phyloP scores from a whole-genome alignment of 2,888 invertebrate species.

The Drosophila picticornis region DNA sequence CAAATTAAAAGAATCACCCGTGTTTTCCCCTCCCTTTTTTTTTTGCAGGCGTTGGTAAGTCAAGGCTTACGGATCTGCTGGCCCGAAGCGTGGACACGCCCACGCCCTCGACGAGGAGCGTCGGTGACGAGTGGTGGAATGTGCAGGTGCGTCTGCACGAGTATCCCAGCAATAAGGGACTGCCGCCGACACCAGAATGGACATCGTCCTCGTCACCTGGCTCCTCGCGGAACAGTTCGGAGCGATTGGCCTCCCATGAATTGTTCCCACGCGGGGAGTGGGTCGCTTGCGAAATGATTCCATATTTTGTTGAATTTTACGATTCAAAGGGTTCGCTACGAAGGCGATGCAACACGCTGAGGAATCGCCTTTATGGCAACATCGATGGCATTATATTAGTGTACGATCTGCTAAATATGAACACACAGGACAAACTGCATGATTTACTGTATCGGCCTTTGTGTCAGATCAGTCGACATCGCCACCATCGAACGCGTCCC shows the following conservation, averaged over 20 bases:
- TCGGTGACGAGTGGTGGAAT: conserved; percentile 51
- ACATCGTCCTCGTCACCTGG: conserved; percentile 60
- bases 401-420: conserved; percentile 51
- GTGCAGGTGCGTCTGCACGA: conserved; percentile 68
- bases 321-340: conserved; percentile 48
- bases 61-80: conserved; percentile 54
- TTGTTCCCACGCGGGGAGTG: background rate
- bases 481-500: conserved; percentile 40
- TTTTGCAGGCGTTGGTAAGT: conserved; percentile 64
- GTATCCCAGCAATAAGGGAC: conserved; percentile 34
- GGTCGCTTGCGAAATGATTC: conserved; percentile 34
- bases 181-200: conserved; percentile 58
- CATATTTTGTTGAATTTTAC: conserved; percentile 66
- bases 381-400: conserved; percentile 66
- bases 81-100: conserved; percentile 58
- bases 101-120: conserved; percentile 39
- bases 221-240: conserved; percentile 21
- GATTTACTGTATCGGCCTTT: conserved; percentile 64
- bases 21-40: too few relatives aligned
- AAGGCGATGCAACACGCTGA: conserved; percentile 25
- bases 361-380: conserved; percentile 44
- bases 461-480: conserved; percentile 49
- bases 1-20: background rate
- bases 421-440: conserved; percentile 57
- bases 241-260: conserved; percentile 1